Evolutionary conservation across 2,888 invertebrate genomes (phyloP), one percentile per base, ranked within the genome.

Genomic region (Drosophila leonis): DNA sequence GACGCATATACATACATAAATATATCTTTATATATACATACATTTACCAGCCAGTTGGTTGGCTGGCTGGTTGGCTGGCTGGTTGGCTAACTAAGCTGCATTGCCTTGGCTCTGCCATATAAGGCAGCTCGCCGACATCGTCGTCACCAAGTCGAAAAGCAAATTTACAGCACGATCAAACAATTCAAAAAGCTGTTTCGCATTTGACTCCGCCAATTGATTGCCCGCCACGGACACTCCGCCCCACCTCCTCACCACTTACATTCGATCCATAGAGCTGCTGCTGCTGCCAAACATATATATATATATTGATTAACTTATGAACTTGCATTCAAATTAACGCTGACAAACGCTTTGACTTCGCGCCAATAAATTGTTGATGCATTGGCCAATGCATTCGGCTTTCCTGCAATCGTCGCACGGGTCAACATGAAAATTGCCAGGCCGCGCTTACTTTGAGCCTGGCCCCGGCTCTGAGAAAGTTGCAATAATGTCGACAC

Each of bases 81-180:
- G 42, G 31, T 20, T 48, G 62, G 41, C 51, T 72, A 55, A 41
- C 46, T 57, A 41, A 61, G 49, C 49, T 31, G 49, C 49, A 15
- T 42, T 55, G 55, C 49, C 49, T 72, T 66, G 74, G 20, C 33
- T 74, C 51, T n/a, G 72, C 65, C 64, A 33, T 60, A 69, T 75
- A 69, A 64, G 69, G 57, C 37, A 27, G 54, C 42, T 57, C 68
- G 65, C 69, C 62, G 41, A 52, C 35, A 55, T 41, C 61, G 84
- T 76, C 72, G 86, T 83, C 83, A 80, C 77, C 80, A 81, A 80
- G 56, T 82, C 57, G 63, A 64, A 75, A 88, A 76, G 57, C 61
- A 83, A 88, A 80, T 78, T 88, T 88, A 80, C 80, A 85, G 75
- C 88, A 85, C 88, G 88, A 83, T 85, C 83, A 88, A 85, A 82